phyloP scores from a whole-genome alignment of 2,888 invertebrate species.

The Noctua pronuba region DNA sequence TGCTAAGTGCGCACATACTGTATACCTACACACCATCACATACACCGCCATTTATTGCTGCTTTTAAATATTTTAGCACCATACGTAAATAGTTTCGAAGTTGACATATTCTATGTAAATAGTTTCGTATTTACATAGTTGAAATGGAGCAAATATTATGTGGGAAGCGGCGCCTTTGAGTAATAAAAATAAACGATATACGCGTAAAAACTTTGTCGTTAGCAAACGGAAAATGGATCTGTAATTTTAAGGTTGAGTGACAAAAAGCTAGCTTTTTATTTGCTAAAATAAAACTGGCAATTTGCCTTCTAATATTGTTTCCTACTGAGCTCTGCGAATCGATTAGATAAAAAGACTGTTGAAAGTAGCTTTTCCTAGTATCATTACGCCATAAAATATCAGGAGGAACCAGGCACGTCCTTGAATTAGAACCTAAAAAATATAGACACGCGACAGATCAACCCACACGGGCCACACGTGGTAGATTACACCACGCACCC shows the following conservation, averaged over 20 bases:
- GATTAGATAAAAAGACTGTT: neutral
- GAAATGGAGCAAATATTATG: constrained; percentile 59
- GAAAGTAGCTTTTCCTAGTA: neutral
- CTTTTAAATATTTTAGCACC: constrained; percentile 66
- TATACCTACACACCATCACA: constrained; percentile 59
- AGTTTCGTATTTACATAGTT: constrained; percentile 39
- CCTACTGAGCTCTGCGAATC: neutral
- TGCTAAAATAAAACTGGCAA: constrained; percentile 1
- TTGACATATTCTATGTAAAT: constrained; percentile 57
- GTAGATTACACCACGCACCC: no score
- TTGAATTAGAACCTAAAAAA: neutral
- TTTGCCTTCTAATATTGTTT: constrained; percentile 16
- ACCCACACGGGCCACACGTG: neutral
- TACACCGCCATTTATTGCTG: constrained; percentile 41
- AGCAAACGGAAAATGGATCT: neutral
- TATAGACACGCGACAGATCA: neutral
- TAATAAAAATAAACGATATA: constrained; percentile 19
- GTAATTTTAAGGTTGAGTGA: constrained; percentile 8
- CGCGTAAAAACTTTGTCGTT: constrained; percentile 16
- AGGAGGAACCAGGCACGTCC: neutral
- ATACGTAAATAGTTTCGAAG: constrained; percentile 57
- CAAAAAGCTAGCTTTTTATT: constrained; percentile 1
- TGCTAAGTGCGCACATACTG: constrained; percentile 70
- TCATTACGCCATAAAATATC: neutral
- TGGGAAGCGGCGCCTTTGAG: constrained; percentile 55